Base-by-base conservation (phyloP, 2,888 invertebrate genomes). In the Torymus tubicola region DNA sequence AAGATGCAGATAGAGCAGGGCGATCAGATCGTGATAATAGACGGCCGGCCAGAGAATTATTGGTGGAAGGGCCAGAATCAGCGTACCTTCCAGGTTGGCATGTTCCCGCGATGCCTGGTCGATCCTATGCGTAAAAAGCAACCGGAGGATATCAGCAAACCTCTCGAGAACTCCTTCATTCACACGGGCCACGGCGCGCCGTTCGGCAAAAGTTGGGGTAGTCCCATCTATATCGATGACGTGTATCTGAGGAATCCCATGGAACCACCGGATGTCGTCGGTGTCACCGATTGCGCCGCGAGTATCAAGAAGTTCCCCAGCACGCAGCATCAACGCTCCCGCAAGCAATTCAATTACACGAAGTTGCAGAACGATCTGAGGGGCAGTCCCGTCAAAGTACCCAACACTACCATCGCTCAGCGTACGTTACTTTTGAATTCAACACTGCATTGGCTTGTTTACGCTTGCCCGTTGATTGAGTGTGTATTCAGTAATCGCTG, bases 41-140 rank as follows among this genome's bases (percentile, higher is more conserved):
- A 98, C 88, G 97, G 97, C 52, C 92, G 96, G 71, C 94, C 97
- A 0, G 98, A 99, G 85, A 92, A 96, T 82, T 97, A 96, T 88
- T 96, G 97, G 94, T 98, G 99, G 96, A 97, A 96, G 90, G 99
- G 99, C 0, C 99, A 99, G 91, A 98, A 97, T 91, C 96, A 96
- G 89, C 93, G 96, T 80, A 96, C 97, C 0, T 95, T 95, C 84
- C 95, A 97, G 87, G 95, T 99, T 73, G 99, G 97, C 11, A 91
- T 95, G 50, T 98, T 99, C 91, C 98, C 99, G 0, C 94, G 97
- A 92, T 93, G 94, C 81, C 89, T 95, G 16, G 94, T 95, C 0
- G 95, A 95, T 88, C 94, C 95, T 0, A 93, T 94, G 91, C 92
- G 95, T 72, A 93, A 93, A n/a, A 93, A 94, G 84, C 93, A 93